These are phyloP conservation scores for Maniola jurtina DNA, from an alignment of 1,140 invertebrate species.

Conservation along the genomic window DNA sequence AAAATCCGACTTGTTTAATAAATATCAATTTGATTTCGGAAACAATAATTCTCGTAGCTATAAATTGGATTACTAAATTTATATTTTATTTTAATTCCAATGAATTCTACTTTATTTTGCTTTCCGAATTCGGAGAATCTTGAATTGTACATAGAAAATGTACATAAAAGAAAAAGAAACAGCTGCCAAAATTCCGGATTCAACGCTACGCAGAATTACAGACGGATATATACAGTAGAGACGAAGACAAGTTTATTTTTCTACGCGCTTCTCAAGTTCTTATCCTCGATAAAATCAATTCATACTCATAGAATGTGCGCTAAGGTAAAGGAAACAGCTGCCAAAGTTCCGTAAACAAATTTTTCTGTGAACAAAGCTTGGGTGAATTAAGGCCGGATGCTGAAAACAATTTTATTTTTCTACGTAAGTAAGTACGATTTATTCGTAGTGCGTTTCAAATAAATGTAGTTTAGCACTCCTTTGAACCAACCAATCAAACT, in stretches of 20 bases:
- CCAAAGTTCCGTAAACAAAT: slow-evolving; percentile 16
- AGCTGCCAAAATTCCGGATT: neutral
- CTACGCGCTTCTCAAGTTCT: neutral
- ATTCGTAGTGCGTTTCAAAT: too few relatives aligned
- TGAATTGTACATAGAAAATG: neutral
- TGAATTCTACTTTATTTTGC: too few relatives aligned
- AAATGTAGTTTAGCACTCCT: too few relatives aligned
- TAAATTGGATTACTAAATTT: too few relatives aligned
- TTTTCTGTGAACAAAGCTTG: slow-evolving; percentile 13
- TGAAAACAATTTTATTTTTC: too few relatives aligned
- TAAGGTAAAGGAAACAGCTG: slow-evolving; percentile 9
- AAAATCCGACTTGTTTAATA: too few relatives aligned
- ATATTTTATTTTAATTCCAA: too few relatives aligned
- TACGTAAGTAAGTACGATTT: too few relatives aligned
- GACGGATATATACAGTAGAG: neutral
- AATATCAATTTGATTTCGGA: too few relatives aligned
- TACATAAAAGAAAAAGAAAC: neutral
- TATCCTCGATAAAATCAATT: slow-evolving; percentile 1
- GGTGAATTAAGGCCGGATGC: neutral
- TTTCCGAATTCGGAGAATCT: too few relatives aligned
- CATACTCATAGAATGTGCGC: slow-evolving; percentile 8
- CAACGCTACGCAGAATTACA: neutral
- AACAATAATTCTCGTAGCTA: too few relatives aligned
- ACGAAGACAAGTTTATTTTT: neutral
- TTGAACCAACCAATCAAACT: too few relatives aligned